These are phyloP conservation scores for Drosophila rellima DNA, from an alignment of 2,888 invertebrate genomes.

Conservation along the genomic window DNA sequence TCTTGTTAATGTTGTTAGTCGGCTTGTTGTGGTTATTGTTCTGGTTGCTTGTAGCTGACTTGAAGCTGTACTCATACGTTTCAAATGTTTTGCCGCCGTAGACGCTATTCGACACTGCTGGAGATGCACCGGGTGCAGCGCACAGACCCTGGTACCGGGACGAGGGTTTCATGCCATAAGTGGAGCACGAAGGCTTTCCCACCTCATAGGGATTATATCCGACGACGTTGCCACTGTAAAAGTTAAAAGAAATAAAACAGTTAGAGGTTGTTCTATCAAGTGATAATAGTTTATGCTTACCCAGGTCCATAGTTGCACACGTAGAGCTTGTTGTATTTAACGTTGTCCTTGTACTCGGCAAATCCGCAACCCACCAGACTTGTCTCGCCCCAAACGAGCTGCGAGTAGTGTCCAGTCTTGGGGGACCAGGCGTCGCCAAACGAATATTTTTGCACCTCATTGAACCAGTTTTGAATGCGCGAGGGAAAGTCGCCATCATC, in stretches of 20 bases:
- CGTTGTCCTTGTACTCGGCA: slow-evolving; percentile 92
- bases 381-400: slow-evolving; percentile 96
- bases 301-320: slow-evolving; percentile 95
- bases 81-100: slow-evolving; percentile 83
- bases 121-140: slow-evolving; percentile 82
- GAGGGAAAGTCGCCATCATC: slow-evolving; percentile 90
- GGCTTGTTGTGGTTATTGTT: slow-evolving; percentile 86
- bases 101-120: slow-evolving; percentile 86
- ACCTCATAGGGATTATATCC: slow-evolving; percentile 91
- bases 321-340: slow-evolving; percentile 93
- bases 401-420: slow-evolving; percentile 93
- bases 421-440: slow-evolving; percentile 89
- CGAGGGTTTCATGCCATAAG: slow-evolving; percentile 90
- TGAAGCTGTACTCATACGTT: slow-evolving; percentile 84
- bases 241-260: slow-evolving; percentile 41
- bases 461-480: slow-evolving; percentile 93
- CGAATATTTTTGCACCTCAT: slow-evolving; percentile 90
- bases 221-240: slow-evolving; percentile 90
- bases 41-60: slow-evolving; percentile 57
- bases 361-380: slow-evolving; percentile 95
- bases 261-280: neutral
- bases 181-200: slow-evolving; percentile 90
- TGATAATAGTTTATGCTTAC: slow-evolving; percentile 83
- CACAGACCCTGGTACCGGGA: slow-evolving; percentile 92
- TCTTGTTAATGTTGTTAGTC: slow-evolving; percentile 87